Evolutionary conservation across 2,888 invertebrate species (phyloP), one percentile per base, ranked within the genome.

Genomic region (Exephanes ischioxanthus): DNA sequence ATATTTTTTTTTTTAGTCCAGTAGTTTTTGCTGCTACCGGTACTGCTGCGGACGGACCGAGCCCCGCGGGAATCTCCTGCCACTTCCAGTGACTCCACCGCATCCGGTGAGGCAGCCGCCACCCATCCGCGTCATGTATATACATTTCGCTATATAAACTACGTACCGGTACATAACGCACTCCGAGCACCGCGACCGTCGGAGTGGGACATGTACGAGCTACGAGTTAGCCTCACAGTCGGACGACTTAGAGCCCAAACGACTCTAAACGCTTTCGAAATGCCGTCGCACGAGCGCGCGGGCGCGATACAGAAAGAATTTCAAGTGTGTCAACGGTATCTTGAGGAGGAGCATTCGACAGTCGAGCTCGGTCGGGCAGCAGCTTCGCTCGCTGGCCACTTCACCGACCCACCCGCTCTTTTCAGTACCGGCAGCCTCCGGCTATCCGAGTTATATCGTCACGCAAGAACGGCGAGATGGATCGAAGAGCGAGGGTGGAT

Each of bases 21-120:
- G 63, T 67, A 48, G 58, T 76, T 84, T 80, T 67, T 80, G 66
- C 71, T 26, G 76, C 45, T 68, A 53, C 53, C 26, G 79, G 51
- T 71, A 79, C 48, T 66, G 55, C 70, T 37, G 76, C 51, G 67
- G 84, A 84, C 55, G 66, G 70, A 72, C 71, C 37, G 14, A 76
- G 66, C 61, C 75, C 66, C 71, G 48, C 37, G 75, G 71, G 84
- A 75, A 80, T 80, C 55, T 41, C 37, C 30, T 58, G 51, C 37
- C 41, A 55, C 66, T 58, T 58, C 45, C 51, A 33, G 19, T 79
- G 51, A 80, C 51, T 70, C 58, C 22, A 30, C 58, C 11, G 58
- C 72, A 83, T 22, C 55, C 55, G 45, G 16, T 61, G 26, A 33
- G 16, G 61, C 61, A 33, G 30, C 26, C 61, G 26, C 30, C 3